These are phyloP conservation scores for Bombus impatiens DNA, from an alignment of 1,140 invertebrate species.

Conservation along the genomic window DNA sequence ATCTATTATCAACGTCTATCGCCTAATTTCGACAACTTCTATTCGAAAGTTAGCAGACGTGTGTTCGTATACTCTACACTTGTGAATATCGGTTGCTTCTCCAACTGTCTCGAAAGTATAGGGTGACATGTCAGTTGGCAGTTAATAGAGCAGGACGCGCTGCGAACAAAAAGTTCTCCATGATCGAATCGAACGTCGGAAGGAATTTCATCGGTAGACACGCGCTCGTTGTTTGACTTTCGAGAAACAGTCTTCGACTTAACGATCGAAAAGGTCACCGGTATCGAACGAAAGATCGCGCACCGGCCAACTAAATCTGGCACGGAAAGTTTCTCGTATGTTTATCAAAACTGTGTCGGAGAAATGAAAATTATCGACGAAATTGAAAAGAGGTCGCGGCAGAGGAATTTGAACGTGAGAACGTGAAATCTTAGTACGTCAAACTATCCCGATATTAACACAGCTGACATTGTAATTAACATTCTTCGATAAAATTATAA, in stretches of 20 bases:
- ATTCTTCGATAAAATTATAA: neutral
- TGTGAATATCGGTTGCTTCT: neutral
- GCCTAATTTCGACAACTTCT: neutral
- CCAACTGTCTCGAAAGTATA: neutral
- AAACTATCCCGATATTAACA: conserved; percentile 2
- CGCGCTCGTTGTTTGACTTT: conserved; percentile 24
- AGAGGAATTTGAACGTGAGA: conserved; percentile 31
- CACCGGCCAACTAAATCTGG: neutral
- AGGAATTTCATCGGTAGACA: conserved; percentile 5
- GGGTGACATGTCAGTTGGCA: neutral
- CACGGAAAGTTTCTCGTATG: conserved; percentile 38
- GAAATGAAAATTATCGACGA: conserved; percentile 63
- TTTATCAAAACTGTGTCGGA: conserved; percentile 36
- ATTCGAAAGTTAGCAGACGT: neutral
- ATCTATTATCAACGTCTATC: neutral
- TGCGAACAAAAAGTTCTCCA: neutral
- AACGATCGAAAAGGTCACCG: neutral
- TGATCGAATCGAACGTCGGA: neutral
- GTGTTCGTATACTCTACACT: neutral
- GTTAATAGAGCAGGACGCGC: neutral
- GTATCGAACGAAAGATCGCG: conserved; percentile 28
- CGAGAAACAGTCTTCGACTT: neutral
- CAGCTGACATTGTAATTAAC: neutral
- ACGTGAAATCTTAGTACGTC: neutral
- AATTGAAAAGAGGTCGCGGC: neutral